These are phyloP conservation scores for Drosophila leontia DNA, from an alignment of 1,140 invertebrate species.

Conservation along the genomic window DNA sequence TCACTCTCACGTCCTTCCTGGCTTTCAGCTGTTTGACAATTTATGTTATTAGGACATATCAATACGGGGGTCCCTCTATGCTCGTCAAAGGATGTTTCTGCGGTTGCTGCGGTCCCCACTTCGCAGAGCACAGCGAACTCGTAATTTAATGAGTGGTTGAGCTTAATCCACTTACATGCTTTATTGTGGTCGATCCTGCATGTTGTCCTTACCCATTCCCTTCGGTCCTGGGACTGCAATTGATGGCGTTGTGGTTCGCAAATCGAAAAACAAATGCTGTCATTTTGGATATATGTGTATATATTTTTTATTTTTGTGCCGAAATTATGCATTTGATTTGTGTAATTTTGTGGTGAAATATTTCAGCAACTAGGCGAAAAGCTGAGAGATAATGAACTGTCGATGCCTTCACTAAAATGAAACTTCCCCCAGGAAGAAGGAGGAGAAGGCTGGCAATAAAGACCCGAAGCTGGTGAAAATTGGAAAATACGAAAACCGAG, in stretches of 20 bases:
- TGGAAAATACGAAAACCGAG: constrained; percentile 31
- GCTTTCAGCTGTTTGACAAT: constrained; percentile 38
- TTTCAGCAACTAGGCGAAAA: constrained; percentile 12
- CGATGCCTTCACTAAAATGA: neutral
- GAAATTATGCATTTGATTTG: constrained; percentile 51
- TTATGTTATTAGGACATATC: constrained; percentile 53
- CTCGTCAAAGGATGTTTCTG: constrained; percentile 61
- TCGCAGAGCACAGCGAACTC: constrained; percentile 18
- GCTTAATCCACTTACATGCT: constrained; percentile 72
- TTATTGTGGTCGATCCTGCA: constrained; percentile 58
- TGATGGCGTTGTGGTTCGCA: constrained; percentile 47
- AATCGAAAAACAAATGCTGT: constrained; percentile 56
- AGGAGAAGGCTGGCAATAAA: constrained; percentile 21
- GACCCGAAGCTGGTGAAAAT: constrained; percentile 30
- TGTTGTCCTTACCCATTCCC: neutral
- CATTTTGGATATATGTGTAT: neutral
- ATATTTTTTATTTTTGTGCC: neutral
- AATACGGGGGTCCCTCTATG: constrained; percentile 29
- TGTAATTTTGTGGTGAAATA: constrained; percentile 44
- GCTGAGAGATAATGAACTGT: constrained; percentile 23
- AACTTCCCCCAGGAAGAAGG: constrained; percentile 1
- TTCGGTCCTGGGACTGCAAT: constrained; percentile 13
- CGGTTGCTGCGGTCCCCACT: constrained; percentile 47
- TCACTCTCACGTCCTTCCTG: neutral
- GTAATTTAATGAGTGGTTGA: constrained; percentile 71